Evolutionary conservation across 2,888 invertebrate genomes (phyloP), one percentile per base, ranked within the genome.

Genomic region (Pteria penguin): DNA sequence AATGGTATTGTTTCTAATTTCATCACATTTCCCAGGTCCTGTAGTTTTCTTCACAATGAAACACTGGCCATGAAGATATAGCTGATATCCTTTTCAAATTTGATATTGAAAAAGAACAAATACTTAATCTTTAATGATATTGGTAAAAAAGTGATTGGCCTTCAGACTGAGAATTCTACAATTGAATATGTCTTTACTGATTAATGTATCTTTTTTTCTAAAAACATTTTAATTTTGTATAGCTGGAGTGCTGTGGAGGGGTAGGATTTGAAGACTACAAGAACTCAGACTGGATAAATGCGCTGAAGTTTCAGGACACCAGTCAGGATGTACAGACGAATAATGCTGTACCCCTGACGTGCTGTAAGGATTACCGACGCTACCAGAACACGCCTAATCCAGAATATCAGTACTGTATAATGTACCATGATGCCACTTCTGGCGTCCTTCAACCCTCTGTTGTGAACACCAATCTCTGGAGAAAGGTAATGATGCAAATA

Each of bases 171-270:
- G n/a, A n/a, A n/a, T n/a, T n/a, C n/a, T n/a, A n/a, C n/a, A n/a
- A n/a, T n/a, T n/a, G n/a, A n/a, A n/a, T n/a, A n/a, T n/a, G n/a
- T n/a, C n/a, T n/a, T n/a, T n/a, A n/a, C n/a, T n/a, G n/a, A n/a
- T n/a, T n/a, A n/a, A n/a, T n/a, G n/a, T n/a, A n/a, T n/a, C n/a
- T n/a, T n/a, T n/a, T n/a, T n/a, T n/a, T n/a, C n/a, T n/a, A n/a
- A n/a, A n/a, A n/a, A n/a, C 26, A 27, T 24, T 26, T 76, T 66
- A 45, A 75, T 55, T 36, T 57, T 24, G 79, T 77, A 29, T 80
- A 89, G 89, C 67, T 89, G 67, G 72, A 81, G 27, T 89, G 89
- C 65, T 89, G 89, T 78, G 89, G 89, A 11, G 89, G 87, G 0
- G 71, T 68, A 4, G 63, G 71, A 18, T 88, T 83, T 32, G 72